Percentiles rank a stretch among this genome's conserved stretches.
These are phyloP conservation scores for Hirundo rustica DNA, from an alignment of 2,797 vertebrate species.

Conservation along the genomic window DNA sequence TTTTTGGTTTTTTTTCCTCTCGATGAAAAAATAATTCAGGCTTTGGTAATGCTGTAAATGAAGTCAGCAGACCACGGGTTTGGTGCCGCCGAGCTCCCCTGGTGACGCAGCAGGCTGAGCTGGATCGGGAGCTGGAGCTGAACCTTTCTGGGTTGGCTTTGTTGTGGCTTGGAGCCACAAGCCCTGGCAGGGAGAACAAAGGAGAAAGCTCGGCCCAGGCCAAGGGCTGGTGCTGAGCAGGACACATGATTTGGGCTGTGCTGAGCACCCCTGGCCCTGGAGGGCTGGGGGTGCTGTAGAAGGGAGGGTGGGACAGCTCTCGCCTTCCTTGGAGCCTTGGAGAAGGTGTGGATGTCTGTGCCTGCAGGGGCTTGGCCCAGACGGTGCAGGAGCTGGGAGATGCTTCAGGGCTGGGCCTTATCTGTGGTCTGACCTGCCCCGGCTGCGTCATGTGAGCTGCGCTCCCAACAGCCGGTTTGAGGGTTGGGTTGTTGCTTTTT, in stretches of 20 bases:
- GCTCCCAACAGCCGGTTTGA: background rate
- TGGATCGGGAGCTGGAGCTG: background rate
- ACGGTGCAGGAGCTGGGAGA: background rate
- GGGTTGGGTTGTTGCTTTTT: background rate
- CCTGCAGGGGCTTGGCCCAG: background rate
- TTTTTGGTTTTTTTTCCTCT: no score
- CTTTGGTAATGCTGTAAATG: background rate
- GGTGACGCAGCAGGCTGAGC: background rate
- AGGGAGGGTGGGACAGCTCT: background rate
- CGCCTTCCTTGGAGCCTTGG: background rate
- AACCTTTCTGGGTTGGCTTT: background rate
- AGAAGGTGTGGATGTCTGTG: background rate
- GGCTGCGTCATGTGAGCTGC: background rate
- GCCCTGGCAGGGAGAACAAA: background rate
- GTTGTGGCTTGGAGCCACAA: conserved; percentile 10
- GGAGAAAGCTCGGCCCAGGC: background rate
- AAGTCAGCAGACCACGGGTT: background rate
- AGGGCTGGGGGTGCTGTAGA: background rate
- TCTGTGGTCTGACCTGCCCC: background rate
- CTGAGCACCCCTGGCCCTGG: background rate
- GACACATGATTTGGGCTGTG: background rate
- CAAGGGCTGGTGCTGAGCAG: background rate
- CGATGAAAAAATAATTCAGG: background rate
- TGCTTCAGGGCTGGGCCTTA: background rate
- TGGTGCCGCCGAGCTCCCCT: background rate